Evolutionary conservation across 2,113 vertebrate genomes (phyloP).

Genomic region (Paramisgurnus dabryanus): DNA sequence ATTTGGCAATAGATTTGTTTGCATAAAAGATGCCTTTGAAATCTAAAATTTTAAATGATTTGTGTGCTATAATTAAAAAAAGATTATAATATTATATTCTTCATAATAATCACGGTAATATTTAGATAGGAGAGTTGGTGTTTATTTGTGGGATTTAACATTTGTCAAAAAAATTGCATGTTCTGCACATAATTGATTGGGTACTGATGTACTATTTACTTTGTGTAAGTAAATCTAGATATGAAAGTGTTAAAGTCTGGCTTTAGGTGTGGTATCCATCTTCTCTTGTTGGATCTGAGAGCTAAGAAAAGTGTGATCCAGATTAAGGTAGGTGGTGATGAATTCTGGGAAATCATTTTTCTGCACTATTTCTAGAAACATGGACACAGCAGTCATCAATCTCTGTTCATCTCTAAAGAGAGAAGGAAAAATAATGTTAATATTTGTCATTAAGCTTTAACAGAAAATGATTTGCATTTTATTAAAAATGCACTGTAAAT

Average conservation of each 20-base stretch:
- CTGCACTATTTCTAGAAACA: conserved; percentile 71
- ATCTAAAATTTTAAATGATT: no score
- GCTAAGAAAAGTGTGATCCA: conserved; percentile 73
- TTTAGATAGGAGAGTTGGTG: background rate
- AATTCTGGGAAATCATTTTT: conserved; percentile 77
- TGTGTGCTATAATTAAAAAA: no score
- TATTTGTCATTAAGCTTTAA: background rate
- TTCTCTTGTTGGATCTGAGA: conserved; percentile 39
- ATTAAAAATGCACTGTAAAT: no score
- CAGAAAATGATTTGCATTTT: no score
- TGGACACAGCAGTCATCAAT: conserved; percentile 60
- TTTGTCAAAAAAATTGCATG: no score
- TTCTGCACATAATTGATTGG: no score
- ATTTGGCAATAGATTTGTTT: no score
- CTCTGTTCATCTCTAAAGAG: conserved; percentile 62
- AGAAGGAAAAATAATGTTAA: conserved; percentile 6
- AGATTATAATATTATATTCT: no score
- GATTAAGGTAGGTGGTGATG: conserved; percentile 72
- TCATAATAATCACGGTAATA: background rate
- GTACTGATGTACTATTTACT: no score
- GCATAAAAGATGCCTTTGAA: no score
- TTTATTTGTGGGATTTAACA: no score
- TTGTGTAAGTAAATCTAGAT: background rate
- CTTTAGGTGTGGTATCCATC: background rate
- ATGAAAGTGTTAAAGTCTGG: conserved; percentile 63